phyloP scores from a whole-genome alignment of 1,140 invertebrate genomes.

The Zophobas morio region DNA sequence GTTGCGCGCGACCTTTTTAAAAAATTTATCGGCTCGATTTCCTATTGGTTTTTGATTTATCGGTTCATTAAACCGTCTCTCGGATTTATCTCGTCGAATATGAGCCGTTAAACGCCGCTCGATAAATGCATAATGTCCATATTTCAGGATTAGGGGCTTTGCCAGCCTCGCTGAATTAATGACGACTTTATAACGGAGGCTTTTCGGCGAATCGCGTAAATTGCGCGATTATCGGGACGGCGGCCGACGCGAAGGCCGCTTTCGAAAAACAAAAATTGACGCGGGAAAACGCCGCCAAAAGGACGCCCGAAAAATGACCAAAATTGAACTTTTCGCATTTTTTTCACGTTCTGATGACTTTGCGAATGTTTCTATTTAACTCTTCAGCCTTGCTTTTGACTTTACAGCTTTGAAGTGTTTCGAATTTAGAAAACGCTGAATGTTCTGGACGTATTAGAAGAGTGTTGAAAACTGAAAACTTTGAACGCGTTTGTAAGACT shows the following conservation, averaged over 20 bases:
- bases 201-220: neutral
- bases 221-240: neutral
- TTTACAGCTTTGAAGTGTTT: no score
- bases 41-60: constrained; percentile 18
- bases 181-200: neutral
- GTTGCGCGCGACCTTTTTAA: neutral
- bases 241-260: neutral
- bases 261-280: no score
- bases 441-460: no score
- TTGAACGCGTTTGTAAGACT: no score
- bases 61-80: constrained; percentile 32
- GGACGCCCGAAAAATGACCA: no score
- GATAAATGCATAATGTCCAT: constrained; percentile 35
- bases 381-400: no score
- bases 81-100: constrained; percentile 20
- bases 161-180: constrained; percentile 3
- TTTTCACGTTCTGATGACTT: no score
- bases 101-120: constrained; percentile 14
- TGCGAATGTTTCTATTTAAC: no score
- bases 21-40: constrained; percentile 9
- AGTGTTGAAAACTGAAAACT: no score
- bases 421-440: no score
- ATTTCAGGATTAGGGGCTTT: constrained; percentile 24
- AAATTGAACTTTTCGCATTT: no score
- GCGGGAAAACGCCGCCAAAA: no score